Conservation (phyloP, 2,113 vertebrate genomes). For the Spermophilus dauricus region DNA sequence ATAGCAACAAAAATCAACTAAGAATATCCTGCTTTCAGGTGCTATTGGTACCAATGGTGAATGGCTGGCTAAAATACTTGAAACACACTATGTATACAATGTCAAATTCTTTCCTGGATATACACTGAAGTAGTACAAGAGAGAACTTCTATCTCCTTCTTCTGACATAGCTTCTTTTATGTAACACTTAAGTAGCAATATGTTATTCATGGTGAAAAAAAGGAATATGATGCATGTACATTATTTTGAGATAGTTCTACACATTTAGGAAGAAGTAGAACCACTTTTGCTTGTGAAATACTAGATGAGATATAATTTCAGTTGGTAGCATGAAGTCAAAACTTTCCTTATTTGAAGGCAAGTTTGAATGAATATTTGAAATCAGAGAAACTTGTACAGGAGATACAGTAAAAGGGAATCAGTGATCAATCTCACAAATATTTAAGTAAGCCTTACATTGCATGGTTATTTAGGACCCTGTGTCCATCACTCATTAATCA, state of each 20-base stretch:
- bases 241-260: constrained; percentile 28
- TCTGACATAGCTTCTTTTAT: not conserved
- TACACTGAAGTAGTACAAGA: not conserved
- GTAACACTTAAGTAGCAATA: constrained; percentile 75
- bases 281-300: constrained; percentile 82
- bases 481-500: not conserved
- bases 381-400: not conserved
- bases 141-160: not conserved
- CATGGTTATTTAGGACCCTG: not conserved
- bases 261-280: constrained; percentile 21
- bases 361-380: not conserved
- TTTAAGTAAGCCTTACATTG: not conserved
- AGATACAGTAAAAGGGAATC: not conserved
- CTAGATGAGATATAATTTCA: constrained; percentile 78
- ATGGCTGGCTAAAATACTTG: not conserved
- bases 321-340: too few relatives aligned
- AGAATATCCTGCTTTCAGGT: not conserved
- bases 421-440: not conserved
- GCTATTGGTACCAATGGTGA: not conserved
- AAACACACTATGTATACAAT: not conserved
- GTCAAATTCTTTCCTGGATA: not conserved
- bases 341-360: not conserved
- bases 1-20: too few relatives aligned
- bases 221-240: constrained; percentile 57
- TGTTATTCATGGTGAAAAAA: not conserved